phyloP scores from a whole-genome alignment of 2,888 invertebrate genomes.

The Thera britannica region DNA sequence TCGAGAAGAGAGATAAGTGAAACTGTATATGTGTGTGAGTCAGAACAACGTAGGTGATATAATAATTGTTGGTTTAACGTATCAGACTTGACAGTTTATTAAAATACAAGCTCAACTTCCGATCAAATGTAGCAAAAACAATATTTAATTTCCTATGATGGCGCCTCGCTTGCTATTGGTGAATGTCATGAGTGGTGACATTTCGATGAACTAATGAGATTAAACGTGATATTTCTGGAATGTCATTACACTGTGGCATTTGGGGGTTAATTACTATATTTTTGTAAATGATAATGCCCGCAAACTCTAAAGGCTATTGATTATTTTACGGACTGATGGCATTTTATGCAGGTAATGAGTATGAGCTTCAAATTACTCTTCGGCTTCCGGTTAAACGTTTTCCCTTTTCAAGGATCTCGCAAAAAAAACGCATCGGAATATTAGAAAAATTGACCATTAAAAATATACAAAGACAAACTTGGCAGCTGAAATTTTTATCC shows the following conservation, averaged over 20 bases:
- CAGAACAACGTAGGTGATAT: neutral
- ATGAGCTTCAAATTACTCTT: too few relatives aligned
- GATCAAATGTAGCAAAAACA: slow-evolving; percentile 3
- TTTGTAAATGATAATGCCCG: neutral
- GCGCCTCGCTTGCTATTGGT: slow-evolving; percentile 13
- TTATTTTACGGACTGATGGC: too few relatives aligned
- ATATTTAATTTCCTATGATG: slow-evolving; percentile 10
- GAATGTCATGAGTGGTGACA: slow-evolving; percentile 20
- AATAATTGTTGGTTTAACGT: neutral
- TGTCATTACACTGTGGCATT: slow-evolving; percentile 21
- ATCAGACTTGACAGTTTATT: neutral
- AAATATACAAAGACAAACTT: neutral
- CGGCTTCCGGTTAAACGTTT: too few relatives aligned
- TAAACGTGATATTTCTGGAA: slow-evolving; percentile 19
- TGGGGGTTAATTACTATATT: slow-evolving; percentile 15
- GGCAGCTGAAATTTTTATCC: slow-evolving; percentile 5
- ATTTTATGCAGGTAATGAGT: too few relatives aligned
- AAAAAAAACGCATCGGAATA: neutral
- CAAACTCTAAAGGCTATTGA: too few relatives aligned
- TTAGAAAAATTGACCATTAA: neutral
- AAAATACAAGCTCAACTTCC: neutral
- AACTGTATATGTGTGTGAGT: neutral
- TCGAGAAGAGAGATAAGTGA: too few relatives aligned
- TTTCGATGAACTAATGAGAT: slow-evolving; percentile 26
- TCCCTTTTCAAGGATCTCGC: too few relatives aligned